Percentiles rank a stretch among this genome's conserved stretches.
phyloP scores from a whole-genome alignment of 2,113 vertebrate genomes.

The Phyllopteryx taeniolatus region DNA sequence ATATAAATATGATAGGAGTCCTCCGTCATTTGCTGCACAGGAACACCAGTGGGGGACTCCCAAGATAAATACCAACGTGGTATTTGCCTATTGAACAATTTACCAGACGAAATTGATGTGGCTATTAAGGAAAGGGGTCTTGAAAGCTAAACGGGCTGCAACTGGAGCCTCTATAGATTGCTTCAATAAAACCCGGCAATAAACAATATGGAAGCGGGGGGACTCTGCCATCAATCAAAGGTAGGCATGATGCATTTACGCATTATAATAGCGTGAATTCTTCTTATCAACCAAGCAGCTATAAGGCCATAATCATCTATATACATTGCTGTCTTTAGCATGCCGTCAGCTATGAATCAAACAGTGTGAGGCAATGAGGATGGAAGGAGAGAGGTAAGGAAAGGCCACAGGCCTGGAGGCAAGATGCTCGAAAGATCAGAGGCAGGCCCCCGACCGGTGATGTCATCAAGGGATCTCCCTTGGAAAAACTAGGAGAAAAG shows the following conservation, averaged over 20 bases:
- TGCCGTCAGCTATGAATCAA: slow-evolving; percentile 43
- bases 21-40: slow-evolving; percentile 13
- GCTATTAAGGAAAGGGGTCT: slow-evolving; percentile 47
- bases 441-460: slow-evolving; percentile 59
- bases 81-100: slow-evolving; percentile 58
- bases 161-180: slow-evolving; percentile 44
- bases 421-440: slow-evolving; percentile 24
- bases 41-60: neutral
- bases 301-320: slow-evolving; percentile 18
- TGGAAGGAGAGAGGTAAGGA: neutral
- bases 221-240: slow-evolving; percentile 45
- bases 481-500: slow-evolving; percentile 11
- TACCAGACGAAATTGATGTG: slow-evolving; percentile 56
- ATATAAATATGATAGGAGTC: slow-evolving; percentile 25
- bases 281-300: slow-evolving; percentile 27
- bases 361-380: slow-evolving; percentile 1
- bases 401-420: slow-evolving; percentile 12
- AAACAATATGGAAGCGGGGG: slow-evolving; percentile 42
- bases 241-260: slow-evolving; percentile 51
- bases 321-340: slow-evolving; percentile 15
- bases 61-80: slow-evolving; percentile 51
- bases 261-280: slow-evolving; percentile 50
- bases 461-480: slow-evolving; percentile 62
- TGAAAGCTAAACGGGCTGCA: slow-evolving; percentile 33
- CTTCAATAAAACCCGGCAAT: slow-evolving; percentile 48